Evolutionary conservation across 2,797 vertebrate genomes (phyloP).

Genomic region (Mus minutoides): DNA sequence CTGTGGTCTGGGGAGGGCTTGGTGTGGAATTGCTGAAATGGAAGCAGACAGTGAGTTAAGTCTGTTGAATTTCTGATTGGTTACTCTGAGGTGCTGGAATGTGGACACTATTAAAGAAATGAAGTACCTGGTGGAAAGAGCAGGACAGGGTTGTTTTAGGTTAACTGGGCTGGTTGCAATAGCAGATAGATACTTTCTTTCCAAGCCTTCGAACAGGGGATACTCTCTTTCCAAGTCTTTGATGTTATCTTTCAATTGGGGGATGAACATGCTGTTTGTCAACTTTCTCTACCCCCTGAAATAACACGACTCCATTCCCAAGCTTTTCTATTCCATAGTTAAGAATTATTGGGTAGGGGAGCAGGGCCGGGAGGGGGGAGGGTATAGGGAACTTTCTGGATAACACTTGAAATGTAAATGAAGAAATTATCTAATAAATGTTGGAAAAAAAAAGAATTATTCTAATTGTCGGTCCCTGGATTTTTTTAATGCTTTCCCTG

Average conservation of each 20-base stretch:
- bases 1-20: not conserved
- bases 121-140: not conserved
- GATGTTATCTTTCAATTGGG: not conserved
- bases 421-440: too few species aligned
- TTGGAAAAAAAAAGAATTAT: too few species aligned
- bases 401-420: too few species aligned
- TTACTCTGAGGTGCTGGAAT: not conserved
- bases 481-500: slow-evolving; percentile 45
- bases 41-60: not conserved
- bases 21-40: not conserved
- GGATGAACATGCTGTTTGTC: not conserved
- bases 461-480: slow-evolving; percentile 53
- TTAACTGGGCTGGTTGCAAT: not conserved
- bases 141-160: not conserved
- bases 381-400: too few species aligned
- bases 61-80: not conserved
- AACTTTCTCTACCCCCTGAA: slow-evolving; percentile 37
- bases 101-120: not conserved
- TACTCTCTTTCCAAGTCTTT: slow-evolving; percentile 36
- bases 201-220: not conserved
- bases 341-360: slow-evolving; percentile 59
- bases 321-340: not conserved
- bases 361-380: too few species aligned
- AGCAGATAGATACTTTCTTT: slow-evolving; percentile 32
- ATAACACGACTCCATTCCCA: not conserved